Evolutionary conservation across 2,888 invertebrate genomes (phyloP).

Genomic region (Conops quadrifasciatus): DNA sequence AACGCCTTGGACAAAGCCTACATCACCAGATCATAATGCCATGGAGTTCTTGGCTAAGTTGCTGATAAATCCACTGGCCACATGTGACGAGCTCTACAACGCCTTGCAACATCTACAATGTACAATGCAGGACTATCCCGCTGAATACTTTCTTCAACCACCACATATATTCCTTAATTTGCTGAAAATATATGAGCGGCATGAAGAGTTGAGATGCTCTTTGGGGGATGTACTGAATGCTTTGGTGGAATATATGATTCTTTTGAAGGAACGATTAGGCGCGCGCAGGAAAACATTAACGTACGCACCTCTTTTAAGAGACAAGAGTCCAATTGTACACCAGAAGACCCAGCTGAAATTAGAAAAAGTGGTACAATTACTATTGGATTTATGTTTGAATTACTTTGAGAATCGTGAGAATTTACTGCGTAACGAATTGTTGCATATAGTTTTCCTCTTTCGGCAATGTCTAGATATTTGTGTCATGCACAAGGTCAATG

Average conservation of each 20-base stretch:
- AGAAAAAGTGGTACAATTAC: slow-evolving; percentile 44
- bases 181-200: slow-evolving; percentile 49
- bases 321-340: not conserved
- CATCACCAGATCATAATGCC: slow-evolving; percentile 53
- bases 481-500: slow-evolving; percentile 1
- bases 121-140: slow-evolving; percentile 60
- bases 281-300: slow-evolving; percentile 45
- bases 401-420: slow-evolving; percentile 40
- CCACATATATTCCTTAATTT: slow-evolving; percentile 58
- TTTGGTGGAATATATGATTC: slow-evolving; percentile 47
- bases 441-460: slow-evolving; percentile 41
- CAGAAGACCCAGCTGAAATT: slow-evolving; percentile 50
- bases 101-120: slow-evolving; percentile 54
- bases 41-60: slow-evolving; percentile 54
- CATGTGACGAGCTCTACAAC: slow-evolving; percentile 48
- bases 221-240: slow-evolving; percentile 47
- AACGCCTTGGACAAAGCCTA: slow-evolving; percentile 55
- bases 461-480: slow-evolving; percentile 42
- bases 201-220: slow-evolving; percentile 31
- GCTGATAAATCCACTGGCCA: slow-evolving; percentile 39
- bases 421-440: slow-evolving; percentile 38
- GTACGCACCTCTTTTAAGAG: slow-evolving; percentile 34
- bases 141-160: slow-evolving; percentile 61
- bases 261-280: slow-evolving; percentile 48
- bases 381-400: slow-evolving; percentile 48